Evolutionary conservation across 30 jellyfish, hydroid and myxozoan species (phyloP).

Genomic region (Aurelia aurita): DNA sequence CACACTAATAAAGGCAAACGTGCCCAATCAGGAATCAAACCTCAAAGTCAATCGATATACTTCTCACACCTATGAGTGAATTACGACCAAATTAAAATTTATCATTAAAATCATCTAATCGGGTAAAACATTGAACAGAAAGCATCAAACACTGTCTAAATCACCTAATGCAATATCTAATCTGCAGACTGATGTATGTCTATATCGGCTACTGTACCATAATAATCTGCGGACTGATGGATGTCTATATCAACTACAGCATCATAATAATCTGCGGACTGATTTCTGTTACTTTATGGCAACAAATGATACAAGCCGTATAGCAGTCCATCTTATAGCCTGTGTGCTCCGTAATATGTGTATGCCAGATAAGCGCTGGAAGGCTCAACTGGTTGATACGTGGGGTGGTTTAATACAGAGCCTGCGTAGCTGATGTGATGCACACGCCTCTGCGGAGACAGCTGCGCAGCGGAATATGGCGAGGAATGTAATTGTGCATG

Average conservation of each 20-base stretch:
- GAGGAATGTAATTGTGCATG: conserved; percentile 67
- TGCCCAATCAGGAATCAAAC: background rate
- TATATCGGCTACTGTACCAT: too few relatives aligned
- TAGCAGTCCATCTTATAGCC: conserved; percentile 40
- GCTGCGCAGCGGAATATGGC: conserved; percentile 60
- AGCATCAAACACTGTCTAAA: background rate
- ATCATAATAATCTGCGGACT: too few relatives aligned
- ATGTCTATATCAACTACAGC: too few relatives aligned
- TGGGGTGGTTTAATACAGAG: conserved; percentile 56
- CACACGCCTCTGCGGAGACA: conserved; percentile 79
- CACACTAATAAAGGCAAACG: background rate
- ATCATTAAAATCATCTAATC: background rate
- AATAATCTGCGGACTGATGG: too few relatives aligned
- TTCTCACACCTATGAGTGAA: conserved; percentile 3
- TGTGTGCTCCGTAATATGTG: conserved; percentile 75
- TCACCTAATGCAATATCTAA: background rate
- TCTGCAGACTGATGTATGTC: background rate
- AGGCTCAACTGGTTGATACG: conserved; percentile 65
- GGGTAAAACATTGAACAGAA: background rate
- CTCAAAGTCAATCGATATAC: background rate
- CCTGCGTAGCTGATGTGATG: conserved; percentile 72
- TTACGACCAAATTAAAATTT: background rate
- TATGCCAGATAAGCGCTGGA: conserved; percentile 75
- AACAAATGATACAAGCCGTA: background rate
- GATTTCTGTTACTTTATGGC: too few relatives aligned